These are phyloP conservation scores for Calcarius lapponicus DNA, from an alignment of 2,797 vertebrate species.

Conservation along the genomic window DNA sequence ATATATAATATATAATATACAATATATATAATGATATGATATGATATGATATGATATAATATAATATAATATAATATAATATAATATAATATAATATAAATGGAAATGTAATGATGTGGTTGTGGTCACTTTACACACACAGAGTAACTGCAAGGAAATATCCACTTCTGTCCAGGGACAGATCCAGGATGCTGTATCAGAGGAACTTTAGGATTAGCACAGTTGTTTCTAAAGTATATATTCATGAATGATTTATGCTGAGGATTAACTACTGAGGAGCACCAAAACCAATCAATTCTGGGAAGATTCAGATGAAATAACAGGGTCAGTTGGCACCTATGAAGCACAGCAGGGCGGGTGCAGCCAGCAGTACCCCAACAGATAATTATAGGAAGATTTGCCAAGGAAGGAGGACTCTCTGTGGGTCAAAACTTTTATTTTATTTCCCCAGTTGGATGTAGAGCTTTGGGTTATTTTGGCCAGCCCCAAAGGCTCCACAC, in stretches of 20 bases:
- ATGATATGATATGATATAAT: too few relatives aligned
- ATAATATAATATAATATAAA: neutral
- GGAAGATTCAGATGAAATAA: neutral
- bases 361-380: neutral
- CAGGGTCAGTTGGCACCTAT: neutral
- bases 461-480: neutral
- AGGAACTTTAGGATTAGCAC: neutral
- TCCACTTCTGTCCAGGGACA: rapidly evolving
- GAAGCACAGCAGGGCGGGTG: neutral
- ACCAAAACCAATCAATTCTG: neutral
- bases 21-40: too few relatives aligned
- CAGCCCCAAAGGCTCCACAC: neutral
- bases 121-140: neutral
- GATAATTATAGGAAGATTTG: neutral
- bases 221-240: neutral
- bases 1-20: too few relatives aligned
- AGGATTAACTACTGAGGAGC: neutral
- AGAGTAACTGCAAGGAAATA: neutral
- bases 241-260: neutral
- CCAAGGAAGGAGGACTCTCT: neutral
- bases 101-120: neutral
- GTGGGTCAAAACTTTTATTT: neutral
- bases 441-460: neutral
- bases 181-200: neutral
- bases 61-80: too few relatives aligned